These are phyloP conservation scores for Perdita meconis DNA, from an alignment of 2,888 invertebrate genomes.

Conservation along the genomic window DNA sequence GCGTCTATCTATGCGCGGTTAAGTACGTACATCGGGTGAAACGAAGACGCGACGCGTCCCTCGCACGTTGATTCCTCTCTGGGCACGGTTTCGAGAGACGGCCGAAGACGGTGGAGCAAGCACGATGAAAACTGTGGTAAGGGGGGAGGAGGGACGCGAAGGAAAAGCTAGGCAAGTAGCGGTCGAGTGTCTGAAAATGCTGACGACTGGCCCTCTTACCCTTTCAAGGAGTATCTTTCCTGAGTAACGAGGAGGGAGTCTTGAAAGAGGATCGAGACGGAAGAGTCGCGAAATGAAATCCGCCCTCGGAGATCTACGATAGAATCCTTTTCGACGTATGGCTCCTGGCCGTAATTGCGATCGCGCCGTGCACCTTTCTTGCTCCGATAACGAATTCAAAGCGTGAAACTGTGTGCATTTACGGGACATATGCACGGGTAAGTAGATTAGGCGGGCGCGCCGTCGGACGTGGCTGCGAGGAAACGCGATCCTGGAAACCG, in stretches of 20 bases:
- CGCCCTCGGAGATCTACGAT: slow-evolving; percentile 34
- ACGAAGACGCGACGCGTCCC: slow-evolving; percentile 20
- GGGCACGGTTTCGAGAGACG: slow-evolving; percentile 2
- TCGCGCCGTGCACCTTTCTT: slow-evolving; percentile 8
- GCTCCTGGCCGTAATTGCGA: slow-evolving; percentile 33
- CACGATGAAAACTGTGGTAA: too few species aligned
- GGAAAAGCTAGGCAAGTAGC: slow-evolving; percentile 47
- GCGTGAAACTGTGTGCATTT: not conserved
- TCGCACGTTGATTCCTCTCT: slow-evolving; percentile 13
- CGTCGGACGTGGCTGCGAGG: not conserved
- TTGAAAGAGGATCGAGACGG: slow-evolving; percentile 51
- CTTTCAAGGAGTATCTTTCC: slow-evolving; percentile 60
- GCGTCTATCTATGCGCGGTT: slow-evolving; percentile 18
- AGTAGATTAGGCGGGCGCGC: not conserved
- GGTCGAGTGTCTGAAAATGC: slow-evolving; percentile 67
- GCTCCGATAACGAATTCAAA: slow-evolving; percentile 17
- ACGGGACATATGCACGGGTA: not conserved
- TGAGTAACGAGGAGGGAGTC: slow-evolving; percentile 61
- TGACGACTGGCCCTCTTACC: slow-evolving; percentile 67
- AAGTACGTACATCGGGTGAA: slow-evolving; percentile 14
- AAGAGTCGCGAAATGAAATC: slow-evolving; percentile 54
- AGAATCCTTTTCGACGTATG: slow-evolving; percentile 14
- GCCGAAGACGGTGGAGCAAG: slow-evolving; percentile 17
- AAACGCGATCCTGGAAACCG: not conserved
- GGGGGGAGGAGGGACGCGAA: slow-evolving; percentile 31